phyloP scores from a whole-genome alignment of 2,888 invertebrate species.

The Ernsta delagoae region DNA sequence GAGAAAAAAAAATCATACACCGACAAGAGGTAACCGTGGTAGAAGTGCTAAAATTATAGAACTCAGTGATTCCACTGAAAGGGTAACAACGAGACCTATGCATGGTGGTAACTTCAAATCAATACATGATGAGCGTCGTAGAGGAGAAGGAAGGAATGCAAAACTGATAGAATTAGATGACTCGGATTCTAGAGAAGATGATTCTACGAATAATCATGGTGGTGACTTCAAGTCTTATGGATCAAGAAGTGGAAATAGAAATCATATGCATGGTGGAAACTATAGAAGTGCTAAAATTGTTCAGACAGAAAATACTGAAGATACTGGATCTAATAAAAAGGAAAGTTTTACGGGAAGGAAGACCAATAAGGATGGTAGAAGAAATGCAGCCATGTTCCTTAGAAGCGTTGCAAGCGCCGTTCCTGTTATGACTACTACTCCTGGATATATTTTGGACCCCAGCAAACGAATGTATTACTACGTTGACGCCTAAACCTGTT shows the following conservation, averaged over 20 bases:
- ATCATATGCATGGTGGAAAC: constrained; percentile 75
- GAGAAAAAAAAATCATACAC: constrained; percentile 49
- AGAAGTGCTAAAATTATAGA: constrained; percentile 60
- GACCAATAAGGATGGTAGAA: constrained; percentile 49
- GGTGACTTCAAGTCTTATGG: constrained; percentile 56
- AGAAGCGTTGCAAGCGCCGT: constrained; percentile 71
- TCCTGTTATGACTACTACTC: constrained; percentile 69
- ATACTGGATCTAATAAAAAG: constrained; percentile 37
- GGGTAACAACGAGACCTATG: constrained; percentile 45
- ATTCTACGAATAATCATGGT: constrained; percentile 50
- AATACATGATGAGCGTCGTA: constrained; percentile 43
- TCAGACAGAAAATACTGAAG: constrained; percentile 45
- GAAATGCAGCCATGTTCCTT: constrained; percentile 63
- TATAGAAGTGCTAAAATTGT: constrained; percentile 67
- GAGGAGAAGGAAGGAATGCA: constrained; percentile 52
- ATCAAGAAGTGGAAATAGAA: constrained; percentile 48
- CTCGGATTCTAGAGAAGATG: constrained; percentile 50
- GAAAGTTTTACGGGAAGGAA: constrained; percentile 43
- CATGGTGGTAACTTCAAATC: constrained; percentile 64
- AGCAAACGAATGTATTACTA: constrained; percentile 82
- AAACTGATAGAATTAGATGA: constrained; percentile 67
- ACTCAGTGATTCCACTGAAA: constrained; percentile 47
- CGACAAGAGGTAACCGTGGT: constrained; percentile 45
- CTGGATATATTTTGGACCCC: constrained; percentile 75
- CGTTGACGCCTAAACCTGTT: constrained; percentile 58